A percentile compares a stretch with the other conserved stretches of the same genome.
Conservation (phyloP, 2,113 vertebrate genomes). For the Nesospiza acunhae region DNA sequence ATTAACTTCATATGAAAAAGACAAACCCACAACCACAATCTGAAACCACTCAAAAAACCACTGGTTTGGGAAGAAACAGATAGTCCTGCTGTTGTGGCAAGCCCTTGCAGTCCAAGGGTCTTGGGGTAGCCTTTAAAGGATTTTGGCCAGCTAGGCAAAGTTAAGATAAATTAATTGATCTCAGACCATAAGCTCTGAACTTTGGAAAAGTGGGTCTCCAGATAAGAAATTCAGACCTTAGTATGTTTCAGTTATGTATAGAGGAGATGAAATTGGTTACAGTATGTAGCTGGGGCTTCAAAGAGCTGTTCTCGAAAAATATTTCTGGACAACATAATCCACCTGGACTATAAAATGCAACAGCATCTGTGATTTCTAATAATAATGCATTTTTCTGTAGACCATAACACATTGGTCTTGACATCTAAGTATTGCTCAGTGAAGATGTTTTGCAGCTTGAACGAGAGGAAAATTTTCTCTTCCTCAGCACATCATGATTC, state of each 20-base stretch:
- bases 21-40: neutral
- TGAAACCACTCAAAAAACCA: neutral
- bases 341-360: slow-evolving; percentile 19
- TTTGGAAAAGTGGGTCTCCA: neutral
- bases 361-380: slow-evolving; percentile 31
- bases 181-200: neutral
- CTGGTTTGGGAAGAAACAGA: neutral
- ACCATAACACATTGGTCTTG: slow-evolving; percentile 3
- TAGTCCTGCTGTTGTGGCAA: neutral
- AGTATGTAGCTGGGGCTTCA: neutral
- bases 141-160: neutral
- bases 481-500: neutral
- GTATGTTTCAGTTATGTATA: neutral
- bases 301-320: neutral
- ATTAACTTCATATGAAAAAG: neutral
- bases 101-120: neutral
- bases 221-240: neutral
- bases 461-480: neutral
- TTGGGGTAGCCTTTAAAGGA: neutral
- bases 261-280: neutral
- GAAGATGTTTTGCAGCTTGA: slow-evolving; percentile 17
- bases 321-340: neutral
- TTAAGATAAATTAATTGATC: neutral
- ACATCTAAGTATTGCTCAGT: slow-evolving; percentile 12
- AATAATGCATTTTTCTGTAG: slow-evolving; percentile 2